Evolutionary conservation across 1,140 invertebrate species (phyloP).

Genomic region (Halotydeus destructor): DNA sequence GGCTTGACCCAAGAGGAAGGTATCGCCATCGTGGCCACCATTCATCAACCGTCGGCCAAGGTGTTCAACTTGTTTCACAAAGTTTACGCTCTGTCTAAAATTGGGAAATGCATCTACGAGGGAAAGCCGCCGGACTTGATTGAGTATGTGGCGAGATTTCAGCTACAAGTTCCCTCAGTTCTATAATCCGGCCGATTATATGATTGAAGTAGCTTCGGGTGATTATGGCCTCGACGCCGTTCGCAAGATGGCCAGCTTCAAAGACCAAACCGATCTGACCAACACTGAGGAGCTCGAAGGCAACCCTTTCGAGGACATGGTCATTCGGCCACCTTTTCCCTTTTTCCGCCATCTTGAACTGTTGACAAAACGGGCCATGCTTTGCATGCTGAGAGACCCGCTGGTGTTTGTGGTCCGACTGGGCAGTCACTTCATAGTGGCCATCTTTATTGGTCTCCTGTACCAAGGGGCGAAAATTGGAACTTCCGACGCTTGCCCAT

Average conservation of each 20-base stretch:
- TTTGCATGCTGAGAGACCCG: neutral
- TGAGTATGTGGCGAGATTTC: neutral
- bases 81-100: conserved; percentile 1
- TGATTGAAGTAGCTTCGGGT: conserved; percentile 5
- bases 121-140: conserved; percentile 3
- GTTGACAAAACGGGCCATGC: neutral
- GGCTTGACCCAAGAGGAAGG: conserved; percentile 1
- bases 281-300: neutral
- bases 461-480: conserved; percentile 69
- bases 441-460: conserved; percentile 34
- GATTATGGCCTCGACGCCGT: conserved; percentile 2
- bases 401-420: neutral
- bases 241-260: neutral
- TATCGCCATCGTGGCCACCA: conserved; percentile 8
- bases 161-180: conserved; percentile 22
- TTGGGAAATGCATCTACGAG: conserved; percentile 5
- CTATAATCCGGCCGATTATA: conserved; percentile 11
- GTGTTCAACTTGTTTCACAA: conserved; percentile 9
- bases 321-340: conserved; percentile 1
- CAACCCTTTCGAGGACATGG: neutral
- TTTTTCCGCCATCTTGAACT: neutral
- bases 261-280: conserved; percentile 26
- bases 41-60: conserved; percentile 8
- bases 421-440: neutral
- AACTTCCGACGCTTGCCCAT: too few relatives aligned